phyloP scores from a whole-genome alignment of 2,797 vertebrate species.

The Oryzias dopingdopingensis region DNA sequence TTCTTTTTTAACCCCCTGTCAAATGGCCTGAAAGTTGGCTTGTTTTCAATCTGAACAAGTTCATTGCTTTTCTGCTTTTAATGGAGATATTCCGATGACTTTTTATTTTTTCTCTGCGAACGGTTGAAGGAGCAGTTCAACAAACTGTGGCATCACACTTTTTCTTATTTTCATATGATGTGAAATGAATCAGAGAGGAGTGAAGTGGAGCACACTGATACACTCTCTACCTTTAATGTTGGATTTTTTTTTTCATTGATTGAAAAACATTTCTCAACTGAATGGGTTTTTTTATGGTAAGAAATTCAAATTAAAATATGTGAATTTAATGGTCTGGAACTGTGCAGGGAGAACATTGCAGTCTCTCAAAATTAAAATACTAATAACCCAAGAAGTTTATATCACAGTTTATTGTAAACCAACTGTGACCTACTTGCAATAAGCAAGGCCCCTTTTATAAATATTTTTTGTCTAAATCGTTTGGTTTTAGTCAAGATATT shows the following conservation, averaged over 20 bases:
- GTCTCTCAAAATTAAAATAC: no score
- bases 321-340: no score
- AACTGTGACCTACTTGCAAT: no score
- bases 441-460: no score
- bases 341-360: no score
- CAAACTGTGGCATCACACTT: slow-evolving; percentile 30
- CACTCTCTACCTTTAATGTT: slow-evolving; percentile 28
- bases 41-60: slow-evolving; percentile 4
- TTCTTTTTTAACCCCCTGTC: not conserved
- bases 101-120: not conserved
- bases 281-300: no score
- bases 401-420: no score
- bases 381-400: no score
- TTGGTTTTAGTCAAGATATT: no score
- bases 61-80: not conserved
- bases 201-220: slow-evolving; percentile 22
- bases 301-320: no score
- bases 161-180: slow-evolving; percentile 45
- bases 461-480: no score
- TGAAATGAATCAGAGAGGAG: slow-evolving; percentile 32
- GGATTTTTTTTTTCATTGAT: slow-evolving; percentile 5
- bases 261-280: slow-evolving; percentile 5
- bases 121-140: slow-evolving; percentile 16
- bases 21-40: not conserved
- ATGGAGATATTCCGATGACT: slow-evolving; percentile 1